Evolutionary conservation across 2,888 invertebrate genomes (phyloP), one percentile per base, ranked within the genome.

Genomic region (Coecobrya sp.): DNA sequence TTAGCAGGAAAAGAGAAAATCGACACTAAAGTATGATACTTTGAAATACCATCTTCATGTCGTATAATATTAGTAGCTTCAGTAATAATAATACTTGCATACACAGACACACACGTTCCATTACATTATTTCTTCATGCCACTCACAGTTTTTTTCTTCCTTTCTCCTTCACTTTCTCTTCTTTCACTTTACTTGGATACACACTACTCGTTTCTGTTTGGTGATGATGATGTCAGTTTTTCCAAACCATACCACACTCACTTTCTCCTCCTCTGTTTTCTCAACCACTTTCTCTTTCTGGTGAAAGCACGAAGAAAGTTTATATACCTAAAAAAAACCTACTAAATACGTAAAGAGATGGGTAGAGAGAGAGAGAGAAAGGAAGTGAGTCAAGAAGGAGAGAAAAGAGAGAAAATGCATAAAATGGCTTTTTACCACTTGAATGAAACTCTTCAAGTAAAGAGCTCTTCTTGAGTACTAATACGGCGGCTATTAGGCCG

Each of bases 361-460:
- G 22, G 30, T n/a, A 42, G 30, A 25, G 10, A 10, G 16, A 25
- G 19, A 55, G 27, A 30, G 30, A 55, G 55, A 2, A n/a, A 27
- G 82, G 10, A 55, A 22, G 82, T 19, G 22, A 62, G 70, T 70
- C 62, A 42, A 62, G 62, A 84, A 84, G 16, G 55, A 82, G 59
- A 79, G 79, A 76, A 62, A 90, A 30, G 42, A 59, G 65, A 55
- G 82, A 86, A 49, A 91, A 76, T 45, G 55, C 55, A 70, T 91
- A 91, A 55, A 91, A 91, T 87, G 86, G 91, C 84, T 81, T 91
- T 85, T 91, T 91, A 87, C 91, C 87, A 91, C 91, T 87, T 91
- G 87, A 91, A 87, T 91, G 87, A 87, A 91, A 68, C 52, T 52
- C 55, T 70, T 91, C 52, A 65, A 65, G 19, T 81, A 85, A 86